phyloP scores from a whole-genome alignment of 2,888 invertebrate species.

The Leptothorax acervorum region DNA sequence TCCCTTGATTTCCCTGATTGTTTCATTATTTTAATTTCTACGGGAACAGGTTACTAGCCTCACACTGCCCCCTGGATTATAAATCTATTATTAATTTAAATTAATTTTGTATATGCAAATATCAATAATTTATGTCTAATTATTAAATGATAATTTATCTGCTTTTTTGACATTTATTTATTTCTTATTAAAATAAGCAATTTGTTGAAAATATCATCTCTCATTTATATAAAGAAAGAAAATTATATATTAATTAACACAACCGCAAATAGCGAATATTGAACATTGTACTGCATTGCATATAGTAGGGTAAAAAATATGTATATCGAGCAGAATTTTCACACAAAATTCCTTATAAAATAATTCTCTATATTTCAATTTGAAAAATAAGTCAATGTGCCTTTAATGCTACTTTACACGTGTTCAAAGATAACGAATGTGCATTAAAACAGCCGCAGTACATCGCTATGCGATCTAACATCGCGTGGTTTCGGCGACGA shows the following conservation, averaged over 20 bases:
- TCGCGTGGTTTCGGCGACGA: constrained; percentile 65
- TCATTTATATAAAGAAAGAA: background rate
- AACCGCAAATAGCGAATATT: background rate
- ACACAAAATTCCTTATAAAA: background rate
- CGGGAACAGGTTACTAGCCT: no score
- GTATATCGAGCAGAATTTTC: background rate
- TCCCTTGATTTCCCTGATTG: background rate
- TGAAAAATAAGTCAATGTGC: background rate
- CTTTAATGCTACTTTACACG: background rate
- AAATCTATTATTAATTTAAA: background rate
- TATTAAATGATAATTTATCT: background rate
- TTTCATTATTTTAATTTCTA: background rate
- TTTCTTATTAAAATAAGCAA: background rate
- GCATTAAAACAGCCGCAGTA: background rate
- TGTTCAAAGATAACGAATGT: background rate
- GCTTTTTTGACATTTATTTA: background rate
- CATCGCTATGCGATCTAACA: background rate
- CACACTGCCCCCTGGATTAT: no score
- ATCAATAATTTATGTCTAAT: background rate
- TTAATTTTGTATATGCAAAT: background rate
- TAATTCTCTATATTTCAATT: background rate
- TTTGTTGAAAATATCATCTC: background rate
- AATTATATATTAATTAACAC: background rate
- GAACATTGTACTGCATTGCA: background rate
- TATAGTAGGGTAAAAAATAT: background rate